phyloP scores from a whole-genome alignment of 1,140 invertebrate species.

The Amphibalanus amphitrite region DNA sequence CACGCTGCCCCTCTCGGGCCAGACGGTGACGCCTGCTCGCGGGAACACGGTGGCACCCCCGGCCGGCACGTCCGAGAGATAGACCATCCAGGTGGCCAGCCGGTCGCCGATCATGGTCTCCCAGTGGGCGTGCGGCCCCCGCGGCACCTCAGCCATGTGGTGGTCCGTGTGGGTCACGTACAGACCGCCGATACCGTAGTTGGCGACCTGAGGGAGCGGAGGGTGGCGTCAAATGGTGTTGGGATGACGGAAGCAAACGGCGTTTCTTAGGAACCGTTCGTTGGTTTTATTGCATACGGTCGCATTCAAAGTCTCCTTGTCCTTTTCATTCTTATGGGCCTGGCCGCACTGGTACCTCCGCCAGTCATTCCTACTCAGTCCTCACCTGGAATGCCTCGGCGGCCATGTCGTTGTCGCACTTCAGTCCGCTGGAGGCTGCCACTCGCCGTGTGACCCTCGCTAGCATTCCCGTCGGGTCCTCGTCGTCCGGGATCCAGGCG shows the following conservation, averaged over 20 bases:
- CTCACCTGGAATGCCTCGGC: conserved; percentile 13
- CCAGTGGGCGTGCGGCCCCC: conserved; percentile 21
- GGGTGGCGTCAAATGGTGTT: too few relatives aligned
- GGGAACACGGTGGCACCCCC: conserved; percentile 33
- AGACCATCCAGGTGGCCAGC: conserved; percentile 34
- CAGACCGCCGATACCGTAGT: conserved; percentile 46
- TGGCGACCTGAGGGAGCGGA: conserved; percentile 28
- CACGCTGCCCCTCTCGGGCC: conserved; percentile 26
- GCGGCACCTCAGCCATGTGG: conserved; percentile 24
- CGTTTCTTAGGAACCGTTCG: too few relatives aligned
- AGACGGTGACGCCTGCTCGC: conserved; percentile 24
- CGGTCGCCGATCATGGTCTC: conserved; percentile 31
- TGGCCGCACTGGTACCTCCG: too few relatives aligned
- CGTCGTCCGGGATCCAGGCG: conserved; percentile 21
- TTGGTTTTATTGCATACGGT: too few relatives aligned
- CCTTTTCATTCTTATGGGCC: too few relatives aligned
- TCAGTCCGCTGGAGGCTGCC: not conserved
- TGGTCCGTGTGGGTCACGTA: conserved; percentile 46
- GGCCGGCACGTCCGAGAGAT: conserved; percentile 28
- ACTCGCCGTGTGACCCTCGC: conserved; percentile 22
- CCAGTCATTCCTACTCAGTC: too few relatives aligned
- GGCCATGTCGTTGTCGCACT: conserved; percentile 15
- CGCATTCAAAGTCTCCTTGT: too few relatives aligned
- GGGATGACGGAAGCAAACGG: too few relatives aligned
- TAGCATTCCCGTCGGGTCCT: conserved; percentile 16